Percentiles rank a stretch among this genome's conserved stretches.
Conservation (phyloP, 2,797 vertebrate genomes). For the Molossus molossus region DNA sequence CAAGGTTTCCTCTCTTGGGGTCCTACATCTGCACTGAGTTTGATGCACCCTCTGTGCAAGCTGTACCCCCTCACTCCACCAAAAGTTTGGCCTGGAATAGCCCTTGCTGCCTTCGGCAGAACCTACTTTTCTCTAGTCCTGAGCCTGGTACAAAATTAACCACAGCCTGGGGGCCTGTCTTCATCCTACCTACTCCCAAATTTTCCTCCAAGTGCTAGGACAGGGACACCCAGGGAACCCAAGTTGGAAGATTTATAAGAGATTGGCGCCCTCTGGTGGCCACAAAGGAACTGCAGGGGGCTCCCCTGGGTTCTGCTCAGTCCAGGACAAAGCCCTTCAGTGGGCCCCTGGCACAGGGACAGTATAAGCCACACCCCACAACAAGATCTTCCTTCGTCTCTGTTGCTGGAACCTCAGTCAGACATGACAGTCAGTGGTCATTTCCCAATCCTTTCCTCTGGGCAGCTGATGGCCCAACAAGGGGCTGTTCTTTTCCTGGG, state of each 20-base stretch:
- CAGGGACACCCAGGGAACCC: neutral
- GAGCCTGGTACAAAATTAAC: neutral
- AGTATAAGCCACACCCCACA: rapidly evolving
- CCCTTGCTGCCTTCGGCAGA: neutral
- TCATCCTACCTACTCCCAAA: neutral
- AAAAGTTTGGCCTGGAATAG: neutral
- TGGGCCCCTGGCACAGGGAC: neutral
- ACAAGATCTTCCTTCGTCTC: neutral
- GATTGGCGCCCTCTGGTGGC: slow-evolving; percentile 81
- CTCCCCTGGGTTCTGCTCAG: neutral
- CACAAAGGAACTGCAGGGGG: neutral
- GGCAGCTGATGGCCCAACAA: neutral
- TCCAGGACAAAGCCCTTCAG: too few species aligned
- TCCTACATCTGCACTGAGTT: neutral
- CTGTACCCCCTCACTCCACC: rapidly evolving
- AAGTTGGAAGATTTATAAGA: slow-evolving; percentile 54
- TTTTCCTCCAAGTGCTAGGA: neutral
- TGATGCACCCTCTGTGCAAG: neutral
- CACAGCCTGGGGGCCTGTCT: neutral
- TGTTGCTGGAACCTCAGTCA: neutral
- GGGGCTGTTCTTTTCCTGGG: neutral
- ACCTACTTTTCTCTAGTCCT: neutral
- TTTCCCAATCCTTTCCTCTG: neutral
- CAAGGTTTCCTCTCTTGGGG: neutral
- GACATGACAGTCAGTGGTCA: neutral